Percentiles rank a stretch among this genome's conserved stretches.
These are phyloP conservation scores for Cheilosia pagana DNA, from an alignment of 2,888 invertebrate species.

Conservation along the genomic window DNA sequence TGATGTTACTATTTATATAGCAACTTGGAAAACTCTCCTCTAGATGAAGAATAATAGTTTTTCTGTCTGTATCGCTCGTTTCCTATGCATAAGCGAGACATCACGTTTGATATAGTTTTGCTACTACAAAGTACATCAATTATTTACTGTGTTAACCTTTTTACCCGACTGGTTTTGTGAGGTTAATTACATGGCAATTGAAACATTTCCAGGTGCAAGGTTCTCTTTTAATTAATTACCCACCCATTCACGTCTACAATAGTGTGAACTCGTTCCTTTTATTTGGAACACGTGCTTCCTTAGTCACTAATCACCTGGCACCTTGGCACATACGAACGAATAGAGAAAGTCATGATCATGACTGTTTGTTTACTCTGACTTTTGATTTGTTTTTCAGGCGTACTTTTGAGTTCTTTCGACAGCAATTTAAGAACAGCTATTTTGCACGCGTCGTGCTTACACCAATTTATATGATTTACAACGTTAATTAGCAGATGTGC, in stretches of 20 bases:
- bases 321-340: not conserved
- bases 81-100: too few species aligned
- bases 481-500: slow-evolving; percentile 31
- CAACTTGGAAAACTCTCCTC: not conserved
- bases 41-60: too few species aligned
- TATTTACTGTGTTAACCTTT: not conserved
- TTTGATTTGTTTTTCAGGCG: not conserved
- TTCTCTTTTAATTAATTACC: slow-evolving; percentile 33
- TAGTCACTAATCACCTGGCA: not conserved
- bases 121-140: not conserved
- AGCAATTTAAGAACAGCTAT: too few species aligned
- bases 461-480: slow-evolving; percentile 25
- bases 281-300: slow-evolving; percentile 6
- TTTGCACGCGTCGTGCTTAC: slow-evolving; percentile 8
- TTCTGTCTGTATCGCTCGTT: too few species aligned
- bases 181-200: slow-evolving; percentile 32
- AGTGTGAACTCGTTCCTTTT: not conserved
- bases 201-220: slow-evolving; percentile 25
- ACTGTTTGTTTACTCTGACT: not conserved
- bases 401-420: too few species aligned
- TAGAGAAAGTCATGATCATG: not conserved
- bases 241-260: not conserved
- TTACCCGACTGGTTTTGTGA: too few species aligned
- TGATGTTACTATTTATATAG: not conserved
- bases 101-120: too few species aligned